Evolutionary conservation across 2,888 invertebrate species (phyloP).

Genomic region (Fragum fragum): DNA sequence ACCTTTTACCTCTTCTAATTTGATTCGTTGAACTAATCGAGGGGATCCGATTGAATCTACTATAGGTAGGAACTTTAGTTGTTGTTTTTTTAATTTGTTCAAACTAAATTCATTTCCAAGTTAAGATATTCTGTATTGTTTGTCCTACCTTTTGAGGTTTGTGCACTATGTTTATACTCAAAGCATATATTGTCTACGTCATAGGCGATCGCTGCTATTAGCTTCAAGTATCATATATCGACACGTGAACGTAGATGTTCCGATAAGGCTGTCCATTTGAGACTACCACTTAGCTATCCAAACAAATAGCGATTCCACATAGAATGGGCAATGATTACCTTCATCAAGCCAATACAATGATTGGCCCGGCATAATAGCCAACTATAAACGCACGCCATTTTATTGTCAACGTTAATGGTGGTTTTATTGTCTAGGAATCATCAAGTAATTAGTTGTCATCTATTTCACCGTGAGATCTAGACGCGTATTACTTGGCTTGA

Average conservation of each 20-base stretch:
- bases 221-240: slow-evolving; percentile 7
- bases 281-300: slow-evolving; percentile 43
- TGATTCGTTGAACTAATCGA: no score
- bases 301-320: slow-evolving; percentile 34
- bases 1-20: no score
- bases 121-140: no score
- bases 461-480: not conserved
- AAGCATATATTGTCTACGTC: no score
- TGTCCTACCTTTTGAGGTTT: no score
- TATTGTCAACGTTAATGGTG: slow-evolving; percentile 10
- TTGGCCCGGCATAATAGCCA: slow-evolving; percentile 17
- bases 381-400: slow-evolving; percentile 15
- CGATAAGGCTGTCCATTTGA: slow-evolving; percentile 29
- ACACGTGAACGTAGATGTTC: slow-evolving; percentile 15
- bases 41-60: no score
- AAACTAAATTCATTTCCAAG: no score
- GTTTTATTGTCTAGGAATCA: slow-evolving; percentile 16
- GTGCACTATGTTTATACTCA: no score
- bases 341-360: slow-evolving; percentile 9
- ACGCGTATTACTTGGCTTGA: no score
- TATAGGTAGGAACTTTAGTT: no score
- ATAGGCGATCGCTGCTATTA: no score
- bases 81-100: no score
- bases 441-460: not conserved
- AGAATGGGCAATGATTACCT: slow-evolving; percentile 20